Evolutionary conservation across 2,113 vertebrate genomes (phyloP), one percentile per base, ranked within the genome.

Genomic region (Oenanthe oenanthe): DNA sequence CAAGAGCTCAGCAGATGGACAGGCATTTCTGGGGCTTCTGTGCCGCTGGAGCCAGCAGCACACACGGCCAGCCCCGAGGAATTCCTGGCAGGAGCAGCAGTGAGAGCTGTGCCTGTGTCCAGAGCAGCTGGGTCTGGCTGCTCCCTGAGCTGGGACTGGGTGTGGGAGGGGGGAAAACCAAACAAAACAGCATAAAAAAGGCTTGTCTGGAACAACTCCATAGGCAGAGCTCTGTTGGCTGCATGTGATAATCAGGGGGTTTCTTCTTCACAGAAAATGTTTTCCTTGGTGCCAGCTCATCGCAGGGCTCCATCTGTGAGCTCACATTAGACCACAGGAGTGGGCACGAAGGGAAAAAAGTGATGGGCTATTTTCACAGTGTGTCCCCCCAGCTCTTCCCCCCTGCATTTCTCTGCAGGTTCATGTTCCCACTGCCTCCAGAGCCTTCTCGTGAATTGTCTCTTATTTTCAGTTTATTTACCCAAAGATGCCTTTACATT

Each of bases 391-490:
- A 4, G 22, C 51, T 88, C 34, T 43, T 91, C 60, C 84, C 22
- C 32, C 66, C 38, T 14, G 43, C 78, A 43, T 90, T 94, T 80
- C 85, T 88, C 74, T 77, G n/a, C 56, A 71, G 81, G 32, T 94
- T 82, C 34, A 60, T 45, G 60, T 90, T 88, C 65, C 78, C 93
- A 50, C 24, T 75, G 67, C 54, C 65, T 88, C 57, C 50, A 28
- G 48, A 93, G 28, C 36, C 19, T 74, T 62, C 65, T 34, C 7
- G 3, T 60, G 72, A 84, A n/a, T 47, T 84, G 85, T 51, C 51
- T 86, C n/a, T 88, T 90, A 45, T 45, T 92, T 96, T 70, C 40
- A 8, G 48, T 86, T 95, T 88, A 86, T 90, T 95, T 95, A 86
- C 87, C 28, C 31, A 70, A 92, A 95, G 71, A 76, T 53, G 85